phyloP scores from a whole-genome alignment of 2,888 invertebrate species.

The Erebia palarica region DNA sequence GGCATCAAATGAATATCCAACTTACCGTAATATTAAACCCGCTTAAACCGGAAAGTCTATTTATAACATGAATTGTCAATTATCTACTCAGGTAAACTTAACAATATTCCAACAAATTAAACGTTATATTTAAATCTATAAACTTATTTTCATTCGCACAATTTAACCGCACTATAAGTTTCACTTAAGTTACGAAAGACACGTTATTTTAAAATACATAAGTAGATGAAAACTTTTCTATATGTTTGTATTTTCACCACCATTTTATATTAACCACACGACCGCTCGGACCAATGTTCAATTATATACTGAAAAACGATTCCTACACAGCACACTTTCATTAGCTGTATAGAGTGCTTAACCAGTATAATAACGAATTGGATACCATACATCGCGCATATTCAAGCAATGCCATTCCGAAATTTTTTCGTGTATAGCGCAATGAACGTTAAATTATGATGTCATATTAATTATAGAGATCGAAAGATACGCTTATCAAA shows the following conservation, averaged over 20 bases:
- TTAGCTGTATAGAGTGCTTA: not conserved
- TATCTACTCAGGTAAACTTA: conserved; percentile 1
- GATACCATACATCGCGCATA: not conserved
- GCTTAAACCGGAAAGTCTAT: conserved; percentile 6
- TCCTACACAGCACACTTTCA: not conserved
- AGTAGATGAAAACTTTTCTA: conserved; percentile 13
- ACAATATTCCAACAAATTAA: not conserved
- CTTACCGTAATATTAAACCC: not conserved
- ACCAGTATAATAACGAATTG: not conserved
- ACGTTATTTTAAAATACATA: not conserved
- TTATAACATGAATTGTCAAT: not conserved
- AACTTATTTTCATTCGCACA: not conserved
- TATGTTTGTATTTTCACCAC: not conserved
- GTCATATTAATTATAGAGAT: not conserved
- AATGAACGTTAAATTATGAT: not conserved
- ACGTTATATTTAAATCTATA: not conserved
- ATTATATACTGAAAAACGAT: conserved; percentile 30
- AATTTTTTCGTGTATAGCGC: not conserved
- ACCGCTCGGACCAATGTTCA: conserved; percentile 22
- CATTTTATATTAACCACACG: conserved; percentile 15
- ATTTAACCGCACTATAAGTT: not conserved
- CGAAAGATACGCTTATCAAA: not conserved
- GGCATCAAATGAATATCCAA: not conserved
- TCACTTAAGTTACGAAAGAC: not conserved
- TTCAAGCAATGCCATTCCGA: not conserved